These are phyloP conservation scores for Itoplectis maculator DNA, from an alignment of 2,888 invertebrate genomes.

Conservation along the genomic window DNA sequence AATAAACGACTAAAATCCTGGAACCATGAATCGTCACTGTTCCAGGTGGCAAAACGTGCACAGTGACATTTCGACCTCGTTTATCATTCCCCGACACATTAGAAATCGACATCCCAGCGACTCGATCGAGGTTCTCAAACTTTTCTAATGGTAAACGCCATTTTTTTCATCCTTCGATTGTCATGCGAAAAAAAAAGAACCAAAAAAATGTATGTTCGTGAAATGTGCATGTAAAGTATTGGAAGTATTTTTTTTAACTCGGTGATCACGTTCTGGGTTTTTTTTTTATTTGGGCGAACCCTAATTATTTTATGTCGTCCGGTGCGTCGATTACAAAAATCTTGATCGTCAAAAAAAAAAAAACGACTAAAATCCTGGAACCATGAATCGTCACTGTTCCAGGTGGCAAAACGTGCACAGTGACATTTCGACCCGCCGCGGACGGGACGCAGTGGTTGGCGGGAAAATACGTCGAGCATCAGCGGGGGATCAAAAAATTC, in stretches of 20 bases:
- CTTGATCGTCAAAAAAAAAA: background rate
- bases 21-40: constrained; percentile 45
- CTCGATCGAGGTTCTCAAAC: constrained; percentile 73
- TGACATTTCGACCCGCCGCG: background rate
- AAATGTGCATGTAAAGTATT: constrained; percentile 18
- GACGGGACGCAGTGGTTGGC: background rate
- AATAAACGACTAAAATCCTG: background rate
- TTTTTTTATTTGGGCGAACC: background rate
- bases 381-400: constrained; percentile 47
- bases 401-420: constrained; percentile 14
- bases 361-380: constrained; percentile 1
- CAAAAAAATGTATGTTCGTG: background rate
- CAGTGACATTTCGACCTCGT: constrained; percentile 66
- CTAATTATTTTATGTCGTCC: constrained; percentile 1
- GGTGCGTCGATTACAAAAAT: background rate
- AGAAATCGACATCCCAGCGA: constrained; percentile 72
- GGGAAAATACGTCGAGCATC: constrained; percentile 39
- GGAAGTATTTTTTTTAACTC: background rate
- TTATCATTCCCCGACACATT: constrained; percentile 80
- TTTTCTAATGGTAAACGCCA: constrained; percentile 66
- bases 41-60: constrained; percentile 14
- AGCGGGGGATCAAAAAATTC: constrained; percentile 62
- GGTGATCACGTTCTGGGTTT: background rate
- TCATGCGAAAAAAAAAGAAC: no score
- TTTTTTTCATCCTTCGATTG: background rate